phyloP scores from a whole-genome alignment of 2,113 vertebrate genomes.

The Epinephelus moara region DNA sequence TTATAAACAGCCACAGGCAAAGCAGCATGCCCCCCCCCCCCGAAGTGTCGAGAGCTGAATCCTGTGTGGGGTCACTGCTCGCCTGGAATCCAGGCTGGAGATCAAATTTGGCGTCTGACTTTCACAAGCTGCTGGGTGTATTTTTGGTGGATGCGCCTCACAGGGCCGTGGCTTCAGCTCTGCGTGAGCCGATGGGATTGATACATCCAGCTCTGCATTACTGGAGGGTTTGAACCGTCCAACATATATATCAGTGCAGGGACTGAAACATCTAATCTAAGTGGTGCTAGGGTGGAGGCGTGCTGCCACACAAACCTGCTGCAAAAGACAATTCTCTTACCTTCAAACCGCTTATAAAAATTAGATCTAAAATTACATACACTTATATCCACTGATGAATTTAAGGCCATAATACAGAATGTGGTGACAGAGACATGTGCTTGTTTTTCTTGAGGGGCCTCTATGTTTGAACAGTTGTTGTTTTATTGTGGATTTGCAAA shows the following conservation, averaged over 20 bases:
- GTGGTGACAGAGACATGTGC: too few relatives aligned
- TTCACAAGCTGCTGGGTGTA: constrained; percentile 27
- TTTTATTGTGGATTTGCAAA: not conserved
- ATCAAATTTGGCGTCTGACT: constrained; percentile 41
- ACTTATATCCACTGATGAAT: too few relatives aligned
- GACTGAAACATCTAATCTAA: constrained; percentile 31
- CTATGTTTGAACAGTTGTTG: too few relatives aligned
- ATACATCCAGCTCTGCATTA: constrained; percentile 16
- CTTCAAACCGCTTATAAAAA: too few relatives aligned
- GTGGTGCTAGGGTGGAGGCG: not conserved
- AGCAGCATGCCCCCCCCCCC: not conserved
- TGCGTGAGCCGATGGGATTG: constrained; percentile 30
- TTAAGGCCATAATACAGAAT: too few relatives aligned
- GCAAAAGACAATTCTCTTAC: not conserved
- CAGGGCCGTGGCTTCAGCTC: constrained; percentile 10
- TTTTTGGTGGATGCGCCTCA: constrained; percentile 11
- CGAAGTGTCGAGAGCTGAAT: not conserved
- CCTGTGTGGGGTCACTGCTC: constrained; percentile 13
- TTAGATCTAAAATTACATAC: too few relatives aligned
- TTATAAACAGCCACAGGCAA: constrained; percentile 46
- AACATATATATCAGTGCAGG: constrained; percentile 33
- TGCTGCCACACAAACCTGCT: not conserved
- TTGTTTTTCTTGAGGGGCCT: too few relatives aligned
- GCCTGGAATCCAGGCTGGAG: constrained; percentile 11
- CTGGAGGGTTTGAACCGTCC: constrained; percentile 29